Evolutionary conservation across 1,140 invertebrate species (phyloP), one percentile per base, ranked within the genome.

Genomic region (Brachionus plicatilis): DNA sequence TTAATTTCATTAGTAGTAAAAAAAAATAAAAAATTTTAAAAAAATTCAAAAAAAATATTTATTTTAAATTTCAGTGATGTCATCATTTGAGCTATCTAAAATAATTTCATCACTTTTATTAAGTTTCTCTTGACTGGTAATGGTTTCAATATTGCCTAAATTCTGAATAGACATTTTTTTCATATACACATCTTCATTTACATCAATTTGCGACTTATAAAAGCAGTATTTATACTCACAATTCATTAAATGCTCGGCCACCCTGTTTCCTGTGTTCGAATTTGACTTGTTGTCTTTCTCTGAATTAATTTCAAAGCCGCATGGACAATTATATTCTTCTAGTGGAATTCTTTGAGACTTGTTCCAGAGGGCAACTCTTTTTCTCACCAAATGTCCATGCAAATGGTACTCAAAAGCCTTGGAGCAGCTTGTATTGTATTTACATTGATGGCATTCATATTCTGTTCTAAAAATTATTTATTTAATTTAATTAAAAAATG

Each of bases 61-160:
- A 47, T 50, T 50, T 76, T 76, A 76, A 50, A 76, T 12, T 50
- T 50, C 43, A 50, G 43, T 50, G 24, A 76, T 76, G 24, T 76
- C 72, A 27, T 76, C 72, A 24, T 27, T 50, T 8, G 72, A 76
- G 50, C 47, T 47, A 76, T 76, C 27, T 47, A 76, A 50, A 76
- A 76, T 76, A 50, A 76, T 76, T 76, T 76, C 72, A 76, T 76
- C 72, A 50, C 72, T 76, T 50, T 50, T 76, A 76, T 76, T 76
- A 17, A 76, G 27, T 24, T 27, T 50, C 20, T 76, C 45, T 76
- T 27, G 43, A 20, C 45, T 76, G 20, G 68, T 72, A 41, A 33
- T 68, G 66, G 27, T 68, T 68, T 41, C 33, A 41, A 72, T 24
- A 72, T 72, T 72, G 37, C 68, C 68, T 72, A 72, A 45, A 72